phyloP scores from a whole-genome alignment of 2,113 vertebrate genomes.

The Prionailurus bengalensis region DNA sequence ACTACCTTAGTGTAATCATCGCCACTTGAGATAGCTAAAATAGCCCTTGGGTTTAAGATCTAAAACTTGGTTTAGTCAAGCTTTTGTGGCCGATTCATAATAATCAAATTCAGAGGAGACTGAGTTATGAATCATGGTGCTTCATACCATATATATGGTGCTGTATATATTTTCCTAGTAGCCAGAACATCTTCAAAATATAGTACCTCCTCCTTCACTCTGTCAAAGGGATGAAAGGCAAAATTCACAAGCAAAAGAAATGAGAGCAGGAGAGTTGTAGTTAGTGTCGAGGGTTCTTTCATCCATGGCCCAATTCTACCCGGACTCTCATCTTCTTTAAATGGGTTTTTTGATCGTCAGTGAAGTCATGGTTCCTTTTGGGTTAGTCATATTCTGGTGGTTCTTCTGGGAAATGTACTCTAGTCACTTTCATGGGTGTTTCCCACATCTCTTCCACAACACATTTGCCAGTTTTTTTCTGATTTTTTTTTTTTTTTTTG shows the following conservation, averaged over 20 bases:
- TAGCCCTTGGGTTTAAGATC: background rate
- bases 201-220: background rate
- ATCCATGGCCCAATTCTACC: background rate
- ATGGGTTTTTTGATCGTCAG: background rate
- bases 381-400: background rate
- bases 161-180: background rate
- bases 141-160: background rate
- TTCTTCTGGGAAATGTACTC: slow-evolving; percentile 1
- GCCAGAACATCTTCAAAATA: background rate
- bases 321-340: background rate
- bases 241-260: slow-evolving; percentile 3
- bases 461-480: background rate
- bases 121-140: background rate
- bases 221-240: background rate
- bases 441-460: background rate
- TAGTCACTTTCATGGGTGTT: background rate
- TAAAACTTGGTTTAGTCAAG: background rate
- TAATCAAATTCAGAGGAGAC: background rate
- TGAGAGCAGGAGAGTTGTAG: background rate
- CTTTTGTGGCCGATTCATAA: background rate
- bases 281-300: background rate
- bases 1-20: background rate
- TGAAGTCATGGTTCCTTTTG: background rate
- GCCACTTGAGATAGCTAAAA: background rate
- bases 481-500: background rate